These are phyloP conservation scores for Todiramphus chloris DNA, from an alignment of 2,113 vertebrate species.

Conservation along the genomic window DNA sequence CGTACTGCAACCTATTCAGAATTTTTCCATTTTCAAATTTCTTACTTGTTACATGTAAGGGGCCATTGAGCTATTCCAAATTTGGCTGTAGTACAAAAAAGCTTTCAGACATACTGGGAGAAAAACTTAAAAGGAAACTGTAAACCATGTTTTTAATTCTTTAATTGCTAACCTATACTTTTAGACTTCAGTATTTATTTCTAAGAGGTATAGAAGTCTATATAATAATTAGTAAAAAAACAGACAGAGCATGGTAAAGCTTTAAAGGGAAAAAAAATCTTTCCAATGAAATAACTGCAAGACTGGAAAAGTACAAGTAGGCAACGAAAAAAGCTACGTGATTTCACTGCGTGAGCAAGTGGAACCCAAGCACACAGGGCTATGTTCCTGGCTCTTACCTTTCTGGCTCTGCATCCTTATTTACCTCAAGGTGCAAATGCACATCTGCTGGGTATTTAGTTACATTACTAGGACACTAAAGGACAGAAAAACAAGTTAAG, in stretches of 20 bases:
- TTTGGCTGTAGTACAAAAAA: conserved; percentile 55
- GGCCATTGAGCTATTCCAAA: not conserved
- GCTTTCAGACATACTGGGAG: conserved; percentile 24
- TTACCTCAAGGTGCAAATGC: not conserved
- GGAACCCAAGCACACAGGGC: not conserved
- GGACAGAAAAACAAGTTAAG: not conserved
- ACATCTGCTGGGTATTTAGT: not conserved
- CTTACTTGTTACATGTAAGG: not conserved
- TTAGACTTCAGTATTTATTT: not conserved
- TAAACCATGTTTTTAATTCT: conserved; percentile 36
- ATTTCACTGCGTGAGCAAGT: not conserved
- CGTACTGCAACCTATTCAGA: not conserved
- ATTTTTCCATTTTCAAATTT: not conserved
- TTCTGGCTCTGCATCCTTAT: not conserved
- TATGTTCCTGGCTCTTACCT: not conserved
- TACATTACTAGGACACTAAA: not conserved
- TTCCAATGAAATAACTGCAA: not conserved
- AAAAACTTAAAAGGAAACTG: not conserved
- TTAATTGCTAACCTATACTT: conserved; percentile 16
- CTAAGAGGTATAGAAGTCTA: not conserved
- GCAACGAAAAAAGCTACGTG: not conserved
- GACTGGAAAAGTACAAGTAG: not conserved
- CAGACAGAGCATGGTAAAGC: not conserved
- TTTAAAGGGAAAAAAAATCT: not conserved
- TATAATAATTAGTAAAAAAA: not conserved